Evolutionary conservation across 2,797 vertebrate genomes (phyloP).

Genomic region (Gobionotothen gibberifrons): DNA sequence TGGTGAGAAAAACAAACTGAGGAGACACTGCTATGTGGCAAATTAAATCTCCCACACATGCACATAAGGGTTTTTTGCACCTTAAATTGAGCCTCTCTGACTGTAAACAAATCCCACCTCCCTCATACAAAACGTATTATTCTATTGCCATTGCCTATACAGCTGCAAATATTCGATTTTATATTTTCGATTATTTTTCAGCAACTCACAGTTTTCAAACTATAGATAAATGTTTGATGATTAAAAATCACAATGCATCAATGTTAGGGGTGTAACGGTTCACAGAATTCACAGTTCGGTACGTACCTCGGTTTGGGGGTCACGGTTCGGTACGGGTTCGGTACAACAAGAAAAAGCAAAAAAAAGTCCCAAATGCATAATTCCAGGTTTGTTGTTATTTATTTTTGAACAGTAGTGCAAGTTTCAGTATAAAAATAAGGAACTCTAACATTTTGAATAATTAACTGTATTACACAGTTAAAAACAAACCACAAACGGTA

Average conservation of each 20-base stretch:
- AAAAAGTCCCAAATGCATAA: too few species aligned
- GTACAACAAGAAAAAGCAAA: too few species aligned
- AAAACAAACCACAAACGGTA: too few species aligned
- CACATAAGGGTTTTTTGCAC: background rate
- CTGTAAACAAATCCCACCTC: background rate
- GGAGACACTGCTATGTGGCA: background rate
- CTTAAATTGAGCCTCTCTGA: constrained; percentile 1
- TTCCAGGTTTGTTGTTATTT: too few species aligned
- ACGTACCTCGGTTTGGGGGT: too few species aligned
- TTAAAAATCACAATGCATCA: background rate
- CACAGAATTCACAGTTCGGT: too few species aligned
- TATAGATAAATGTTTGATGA: background rate
- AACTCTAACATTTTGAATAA: too few species aligned
- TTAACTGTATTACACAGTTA: too few species aligned
- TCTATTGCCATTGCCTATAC: background rate
- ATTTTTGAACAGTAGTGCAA: too few species aligned
- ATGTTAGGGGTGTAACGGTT: too few species aligned
- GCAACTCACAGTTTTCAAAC: background rate
- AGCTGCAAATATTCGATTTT: background rate
- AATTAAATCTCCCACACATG: background rate
- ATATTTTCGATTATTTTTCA: background rate
- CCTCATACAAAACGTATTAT: background rate
- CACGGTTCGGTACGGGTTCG: too few species aligned
- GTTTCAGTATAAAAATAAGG: too few species aligned
- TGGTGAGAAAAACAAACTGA: constrained; percentile 79